Evolutionary conservation across 2,113 vertebrate species (phyloP).

Genomic region (Apodemus speciosus): DNA sequence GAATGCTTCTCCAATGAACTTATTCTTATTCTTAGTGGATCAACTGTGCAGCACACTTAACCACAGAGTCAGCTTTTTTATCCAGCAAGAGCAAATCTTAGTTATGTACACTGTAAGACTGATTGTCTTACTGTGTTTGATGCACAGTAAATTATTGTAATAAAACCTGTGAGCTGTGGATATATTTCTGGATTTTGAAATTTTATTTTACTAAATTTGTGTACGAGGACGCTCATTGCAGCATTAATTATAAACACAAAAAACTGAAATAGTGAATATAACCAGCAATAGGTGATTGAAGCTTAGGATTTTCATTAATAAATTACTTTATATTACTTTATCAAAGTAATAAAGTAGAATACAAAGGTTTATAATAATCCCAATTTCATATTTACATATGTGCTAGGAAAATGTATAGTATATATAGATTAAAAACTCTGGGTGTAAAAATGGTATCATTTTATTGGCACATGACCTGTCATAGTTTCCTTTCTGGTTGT

Average conservation of each 20-base stretch:
- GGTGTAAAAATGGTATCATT: neutral
- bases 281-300: neutral
- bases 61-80: neutral
- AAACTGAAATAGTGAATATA: neutral
- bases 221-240: neutral
- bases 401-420: neutral
- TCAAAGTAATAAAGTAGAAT: neutral
- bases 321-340: slow-evolving; percentile 34
- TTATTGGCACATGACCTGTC: neutral
- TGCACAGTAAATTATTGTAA: neutral
- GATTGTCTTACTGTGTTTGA: too few species aligned
- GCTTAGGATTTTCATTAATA: slow-evolving; percentile 31
- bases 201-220: slow-evolving; percentile 19
- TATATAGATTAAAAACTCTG: neutral
- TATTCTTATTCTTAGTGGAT: neutral
- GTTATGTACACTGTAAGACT: neutral
- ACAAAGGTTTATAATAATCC: neutral
- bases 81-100: neutral
- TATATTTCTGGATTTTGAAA: slow-evolving; percentile 1
- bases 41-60: neutral
- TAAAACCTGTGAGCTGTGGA: neutral
- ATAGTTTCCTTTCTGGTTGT: neutral
- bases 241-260: slow-evolving; percentile 29
- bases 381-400: neutral
- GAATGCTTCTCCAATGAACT: neutral